A percentile compares a stretch with the other conserved stretches of the same genome.
Conservation (phyloP, 2,888 invertebrate species). For the Poecilobothrus nobilitatus region DNA sequence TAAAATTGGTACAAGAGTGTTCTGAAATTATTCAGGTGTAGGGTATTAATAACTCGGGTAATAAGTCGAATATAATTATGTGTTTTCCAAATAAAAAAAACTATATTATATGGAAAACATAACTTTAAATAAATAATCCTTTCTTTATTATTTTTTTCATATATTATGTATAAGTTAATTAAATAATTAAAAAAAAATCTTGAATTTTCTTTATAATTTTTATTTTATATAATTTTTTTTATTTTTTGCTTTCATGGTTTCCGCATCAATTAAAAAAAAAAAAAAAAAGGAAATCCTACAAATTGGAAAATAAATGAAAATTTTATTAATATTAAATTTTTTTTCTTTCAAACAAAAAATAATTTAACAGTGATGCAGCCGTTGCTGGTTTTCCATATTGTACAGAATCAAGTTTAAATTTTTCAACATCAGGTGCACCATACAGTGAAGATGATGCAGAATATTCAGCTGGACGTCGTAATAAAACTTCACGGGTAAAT, state of each 20-base stretch:
- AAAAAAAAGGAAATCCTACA: background rate
- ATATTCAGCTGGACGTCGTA: conserved; percentile 61
- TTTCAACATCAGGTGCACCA: conserved; percentile 53
- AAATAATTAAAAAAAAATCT: too few species aligned
- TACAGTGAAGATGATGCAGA: conserved; percentile 67
- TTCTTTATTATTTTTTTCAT: too few species aligned
- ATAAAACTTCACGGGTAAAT: conserved; percentile 60
- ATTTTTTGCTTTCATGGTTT: background rate
- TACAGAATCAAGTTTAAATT: conserved; percentile 51
- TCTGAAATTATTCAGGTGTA: too few species aligned
- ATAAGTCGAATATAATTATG: too few species aligned
- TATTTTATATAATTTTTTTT: background rate
- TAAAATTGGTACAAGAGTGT: too few species aligned
- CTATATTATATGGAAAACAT: too few species aligned
- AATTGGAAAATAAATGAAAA: background rate
- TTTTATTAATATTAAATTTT: background rate
- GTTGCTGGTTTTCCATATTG: conserved; percentile 46
- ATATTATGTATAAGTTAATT: too few species aligned
- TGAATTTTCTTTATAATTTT: too few species aligned
- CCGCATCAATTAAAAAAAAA: background rate
- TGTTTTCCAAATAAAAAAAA: too few species aligned
- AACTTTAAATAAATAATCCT: too few species aligned
- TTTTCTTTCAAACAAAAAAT: background rate
- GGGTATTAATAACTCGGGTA: too few species aligned
- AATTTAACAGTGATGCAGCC: conserved; percentile 42